Conservation (phyloP, 2,888 invertebrate species). For the Trilocha varians region DNA sequence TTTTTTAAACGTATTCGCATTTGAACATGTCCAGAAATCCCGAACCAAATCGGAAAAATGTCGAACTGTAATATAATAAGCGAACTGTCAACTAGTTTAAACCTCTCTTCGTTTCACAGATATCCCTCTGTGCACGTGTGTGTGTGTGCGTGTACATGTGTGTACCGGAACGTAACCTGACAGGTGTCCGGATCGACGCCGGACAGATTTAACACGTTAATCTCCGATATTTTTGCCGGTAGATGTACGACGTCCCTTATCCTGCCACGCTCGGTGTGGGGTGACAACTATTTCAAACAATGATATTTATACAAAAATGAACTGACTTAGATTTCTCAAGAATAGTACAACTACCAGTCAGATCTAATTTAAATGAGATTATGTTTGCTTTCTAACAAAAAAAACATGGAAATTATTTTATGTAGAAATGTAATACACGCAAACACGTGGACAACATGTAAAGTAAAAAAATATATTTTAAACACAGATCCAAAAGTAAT, state of each 20-base stretch:
- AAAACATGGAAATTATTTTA: too few species aligned
- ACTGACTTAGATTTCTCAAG: background rate
- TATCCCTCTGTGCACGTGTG: background rate
- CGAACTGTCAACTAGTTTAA: background rate
- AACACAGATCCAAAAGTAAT: too few species aligned
- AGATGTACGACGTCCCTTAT: background rate
- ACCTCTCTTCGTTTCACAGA: background rate
- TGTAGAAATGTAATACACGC: too few species aligned
- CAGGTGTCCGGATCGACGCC: background rate
- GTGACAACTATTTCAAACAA: background rate
- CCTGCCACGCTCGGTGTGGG: background rate
- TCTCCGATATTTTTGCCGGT: conserved; percentile 3
- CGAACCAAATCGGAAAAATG: too few species aligned
- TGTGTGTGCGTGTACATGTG: background rate
- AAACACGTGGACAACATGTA: too few species aligned
- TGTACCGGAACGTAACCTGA: background rate
- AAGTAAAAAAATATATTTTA: too few species aligned
- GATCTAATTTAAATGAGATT: too few species aligned
- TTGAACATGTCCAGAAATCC: too few species aligned
- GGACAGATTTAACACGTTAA: conserved; percentile 2
- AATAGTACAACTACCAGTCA: too few species aligned
- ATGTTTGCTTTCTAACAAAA: too few species aligned
- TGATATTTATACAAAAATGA: background rate
- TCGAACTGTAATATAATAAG: too few species aligned
- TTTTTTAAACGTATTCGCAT: too few species aligned